phyloP scores from a whole-genome alignment of 2,113 vertebrate species.

The Mobula birostris region DNA sequence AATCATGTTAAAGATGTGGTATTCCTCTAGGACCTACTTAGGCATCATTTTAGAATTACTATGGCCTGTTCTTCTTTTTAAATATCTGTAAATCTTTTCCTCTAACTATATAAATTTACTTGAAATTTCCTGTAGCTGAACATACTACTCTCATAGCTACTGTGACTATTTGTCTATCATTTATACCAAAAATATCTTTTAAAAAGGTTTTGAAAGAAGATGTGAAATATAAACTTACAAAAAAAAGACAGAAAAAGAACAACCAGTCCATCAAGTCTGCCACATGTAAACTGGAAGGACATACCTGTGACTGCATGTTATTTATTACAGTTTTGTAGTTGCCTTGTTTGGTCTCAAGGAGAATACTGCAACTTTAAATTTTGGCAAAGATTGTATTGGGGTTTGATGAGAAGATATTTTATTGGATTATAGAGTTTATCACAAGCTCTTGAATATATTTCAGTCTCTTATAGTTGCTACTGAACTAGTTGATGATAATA shows the following conservation, averaged over 20 bases:
- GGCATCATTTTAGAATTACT: neutral
- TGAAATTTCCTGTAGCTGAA: slow-evolving; percentile 19
- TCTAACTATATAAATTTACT: neutral
- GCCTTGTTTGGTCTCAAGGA: slow-evolving; percentile 35
- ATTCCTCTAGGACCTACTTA: slow-evolving; percentile 30
- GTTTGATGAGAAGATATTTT: slow-evolving; percentile 34
- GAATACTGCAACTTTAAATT: slow-evolving; percentile 32
- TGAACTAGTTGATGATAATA: slow-evolving; percentile 36
- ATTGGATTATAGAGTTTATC: slow-evolving; percentile 36
- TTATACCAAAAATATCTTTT: slow-evolving; percentile 9
- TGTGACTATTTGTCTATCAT: neutral
- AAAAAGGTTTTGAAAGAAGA: neutral
- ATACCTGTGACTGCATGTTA: neutral
- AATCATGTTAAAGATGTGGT: slow-evolving; percentile 35
- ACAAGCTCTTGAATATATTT: slow-evolving; percentile 37
- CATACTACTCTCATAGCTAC: neutral
- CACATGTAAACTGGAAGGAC: neutral
- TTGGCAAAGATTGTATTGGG: slow-evolving; percentile 26
- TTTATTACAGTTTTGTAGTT: slow-evolving; percentile 21
- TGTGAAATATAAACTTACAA: neutral
- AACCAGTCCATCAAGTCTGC: neutral
- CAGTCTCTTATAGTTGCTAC: slow-evolving; percentile 36
- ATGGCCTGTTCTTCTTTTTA: neutral
- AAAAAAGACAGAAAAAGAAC: neutral
- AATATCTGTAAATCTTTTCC: neutral